Base-by-base conservation (phyloP, 2,113 vertebrate species). In the Lophius piscatorius region DNA sequence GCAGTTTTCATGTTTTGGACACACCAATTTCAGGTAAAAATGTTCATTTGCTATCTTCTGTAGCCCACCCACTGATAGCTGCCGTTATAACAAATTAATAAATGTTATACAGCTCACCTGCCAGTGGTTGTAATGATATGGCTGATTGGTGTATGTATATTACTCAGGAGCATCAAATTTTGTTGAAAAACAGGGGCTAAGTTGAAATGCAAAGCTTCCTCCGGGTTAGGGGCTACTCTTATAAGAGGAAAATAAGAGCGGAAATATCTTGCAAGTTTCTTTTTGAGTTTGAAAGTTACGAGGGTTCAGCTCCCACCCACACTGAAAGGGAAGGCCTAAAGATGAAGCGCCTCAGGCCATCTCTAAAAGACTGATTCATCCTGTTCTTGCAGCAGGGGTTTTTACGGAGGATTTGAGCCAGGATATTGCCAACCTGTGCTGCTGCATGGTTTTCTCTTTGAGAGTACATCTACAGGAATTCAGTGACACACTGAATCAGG, bases 201-300 rank as follows among this genome's bases (percentile, higher is more conserved):
- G 52, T 78, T 29, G 22, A 48, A 55, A 80, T 75, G 74, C 76
- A 86, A 83, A 83, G 23, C 9, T 7, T 3, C 7, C 33, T 41
- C n/a, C n/a, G n/a, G n/a, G n/a, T n/a, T n/a, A n/a, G n/a, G n/a
- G n/a, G n/a, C n/a, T n/a, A n/a, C n/a, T n/a, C n/a, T n/a, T n/a
- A n/a, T n/a, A n/a, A n/a, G 14, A 12, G 21, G 9, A 18, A 57
- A 51, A 12, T 34, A 14, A 21, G 8, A 34, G 28, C 23, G 28
- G 40, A 51, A 54, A 62, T 68, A 16, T 67, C 59, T 24, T 35
- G 23, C 57, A 26, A 26, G 12, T 40, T 73, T n/a, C 49, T 62
- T 51, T 55, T 16, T 45, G 9, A 8, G 14, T 13, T 51, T 1
- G 16, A 52, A 54, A 31, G 24, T 44, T 29, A 1, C 17, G 0